Base-by-base conservation (phyloP, 2,113 vertebrate genomes). In the Monopterus albus region DNA sequence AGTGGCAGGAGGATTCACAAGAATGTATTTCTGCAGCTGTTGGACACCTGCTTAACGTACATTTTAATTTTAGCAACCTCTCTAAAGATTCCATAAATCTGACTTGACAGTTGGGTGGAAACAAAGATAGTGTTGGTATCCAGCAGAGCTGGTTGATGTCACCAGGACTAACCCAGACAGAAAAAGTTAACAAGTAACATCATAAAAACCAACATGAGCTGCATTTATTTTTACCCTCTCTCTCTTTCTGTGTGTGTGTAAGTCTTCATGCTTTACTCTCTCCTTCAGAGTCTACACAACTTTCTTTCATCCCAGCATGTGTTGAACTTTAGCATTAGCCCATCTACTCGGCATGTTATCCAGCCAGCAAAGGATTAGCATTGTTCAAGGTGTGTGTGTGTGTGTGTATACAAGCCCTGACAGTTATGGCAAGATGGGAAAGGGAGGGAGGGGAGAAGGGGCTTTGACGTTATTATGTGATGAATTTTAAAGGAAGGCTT, bases 401-500 rank as follows among this genome's bases (percentile, higher is more conserved):
- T 47, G 51, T 79, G 68, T 75, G 79, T 78, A 29, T 62, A 39
- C 55, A 59, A 70, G 59, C 72, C 38, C 12, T 31, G 33, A 33
- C 29, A 51, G 52, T 45, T 36, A 18, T 51, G 61, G 59, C 47
- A 57, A 63, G 64, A 65, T 50, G 60, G 58, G 45, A 13, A 28
- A 26, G 13, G 43, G 15, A 1, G 10, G 14, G 10, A 13, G 14
- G 17, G 9, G 4, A 36, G 14, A 9, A 2, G 3, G 28, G 36
- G 38, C 14, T 42, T 40, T 63, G 75, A 62, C 60, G 57, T 84
- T 67, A 64, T 68, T 78, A n/a, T 52, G 33, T 57, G 53, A 59
- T 75, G 71, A 65, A 82, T 86, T 75, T 82, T 66, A 81, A 87
- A 91, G 63, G 28, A 84, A 79, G 40, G 62, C 61, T 72, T 55